These are phyloP conservation scores for Archivesica marissinica DNA, from an alignment of 1,140 invertebrate species.

Conservation along the genomic window DNA sequence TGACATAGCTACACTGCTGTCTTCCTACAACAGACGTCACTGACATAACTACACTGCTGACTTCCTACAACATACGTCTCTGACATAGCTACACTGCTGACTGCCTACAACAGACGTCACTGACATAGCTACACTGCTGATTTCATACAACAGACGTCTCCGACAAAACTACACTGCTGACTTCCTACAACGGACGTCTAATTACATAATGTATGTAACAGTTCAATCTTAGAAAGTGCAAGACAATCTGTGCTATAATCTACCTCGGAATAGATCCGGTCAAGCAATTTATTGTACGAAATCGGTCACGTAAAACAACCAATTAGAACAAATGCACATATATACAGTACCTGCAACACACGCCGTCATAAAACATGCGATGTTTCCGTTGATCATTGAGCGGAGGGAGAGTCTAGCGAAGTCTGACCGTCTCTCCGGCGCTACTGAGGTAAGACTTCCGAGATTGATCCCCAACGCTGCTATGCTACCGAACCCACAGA, in stretches of 20 bases:
- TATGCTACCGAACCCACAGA: conserved; percentile 72
- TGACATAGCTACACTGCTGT: too few species aligned
- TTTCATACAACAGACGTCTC: too few species aligned
- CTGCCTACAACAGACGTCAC: too few species aligned
- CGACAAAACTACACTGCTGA: neutral
- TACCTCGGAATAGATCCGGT: neutral
- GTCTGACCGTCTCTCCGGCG: conserved; percentile 59
- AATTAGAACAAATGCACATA: neutral
- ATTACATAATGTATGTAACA: neutral
- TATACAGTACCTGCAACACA: conserved; percentile 65
- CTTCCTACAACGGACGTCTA: neutral
- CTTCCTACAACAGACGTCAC: too few species aligned
- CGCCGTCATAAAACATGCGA: conserved; percentile 70
- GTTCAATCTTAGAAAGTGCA: neutral
- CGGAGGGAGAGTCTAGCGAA: conserved; percentile 60
- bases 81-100: too few species aligned
- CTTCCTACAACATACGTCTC: too few species aligned
- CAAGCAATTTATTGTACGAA: too few species aligned
- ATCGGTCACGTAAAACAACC: neutral
- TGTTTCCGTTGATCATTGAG: conserved; percentile 67
- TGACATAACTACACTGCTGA: too few species aligned
- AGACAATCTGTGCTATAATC: neutral
- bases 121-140: too few species aligned
- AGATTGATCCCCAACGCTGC: conserved; percentile 71
- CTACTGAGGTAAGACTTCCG: conserved; percentile 63